A percentile compares a stretch with the other conserved stretches of the same genome.
Evolutionary conservation across 2,797 vertebrate species (phyloP).

Genomic region (Cynopterus sphinx): DNA sequence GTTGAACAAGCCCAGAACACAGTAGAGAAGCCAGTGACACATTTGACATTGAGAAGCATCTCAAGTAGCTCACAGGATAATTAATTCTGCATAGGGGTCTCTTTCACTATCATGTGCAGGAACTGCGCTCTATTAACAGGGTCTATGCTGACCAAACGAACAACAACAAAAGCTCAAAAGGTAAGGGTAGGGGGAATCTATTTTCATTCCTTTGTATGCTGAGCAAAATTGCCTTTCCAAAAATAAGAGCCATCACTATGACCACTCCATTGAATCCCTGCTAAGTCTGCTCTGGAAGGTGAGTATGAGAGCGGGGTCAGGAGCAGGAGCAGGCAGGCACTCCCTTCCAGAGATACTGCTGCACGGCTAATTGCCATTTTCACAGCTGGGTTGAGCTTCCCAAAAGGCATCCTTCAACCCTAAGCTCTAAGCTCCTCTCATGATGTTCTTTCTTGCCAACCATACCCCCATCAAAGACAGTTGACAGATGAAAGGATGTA

Average conservation of each 20-base stretch:
- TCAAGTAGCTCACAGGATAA: not conserved
- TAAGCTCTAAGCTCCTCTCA: conserved; percentile 55
- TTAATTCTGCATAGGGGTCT: not conserved
- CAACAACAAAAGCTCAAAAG: conserved; percentile 37
- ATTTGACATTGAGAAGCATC: not conserved
- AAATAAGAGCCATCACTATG: conserved; percentile 18
- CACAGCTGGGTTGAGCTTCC: conserved; percentile 72
- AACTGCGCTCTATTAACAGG: not conserved
- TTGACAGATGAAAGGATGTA: conserved; percentile 72
- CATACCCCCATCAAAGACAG: conserved; percentile 73
- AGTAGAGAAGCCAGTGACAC: not conserved
- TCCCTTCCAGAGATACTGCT: conserved; percentile 51
- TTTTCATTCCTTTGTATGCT: conserved; percentile 26
- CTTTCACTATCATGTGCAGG: not conserved
- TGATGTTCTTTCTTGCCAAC: conserved; percentile 66
- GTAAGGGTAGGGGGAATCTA: not conserved
- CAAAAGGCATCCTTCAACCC: conserved; percentile 70
- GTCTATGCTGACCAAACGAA: not conserved
- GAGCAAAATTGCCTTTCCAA: conserved; percentile 53
- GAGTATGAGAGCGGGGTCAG: conserved; percentile 40
- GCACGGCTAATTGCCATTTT: conserved; percentile 71
- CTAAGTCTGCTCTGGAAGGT: conserved; percentile 6
- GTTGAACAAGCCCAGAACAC: not conserved
- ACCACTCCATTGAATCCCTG: conserved; percentile 1
- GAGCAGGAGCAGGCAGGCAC: conserved; percentile 30